Evolutionary conservation across 2,888 invertebrate species (phyloP), one percentile per base, ranked within the genome.

Genomic region (Gibbula magus): DNA sequence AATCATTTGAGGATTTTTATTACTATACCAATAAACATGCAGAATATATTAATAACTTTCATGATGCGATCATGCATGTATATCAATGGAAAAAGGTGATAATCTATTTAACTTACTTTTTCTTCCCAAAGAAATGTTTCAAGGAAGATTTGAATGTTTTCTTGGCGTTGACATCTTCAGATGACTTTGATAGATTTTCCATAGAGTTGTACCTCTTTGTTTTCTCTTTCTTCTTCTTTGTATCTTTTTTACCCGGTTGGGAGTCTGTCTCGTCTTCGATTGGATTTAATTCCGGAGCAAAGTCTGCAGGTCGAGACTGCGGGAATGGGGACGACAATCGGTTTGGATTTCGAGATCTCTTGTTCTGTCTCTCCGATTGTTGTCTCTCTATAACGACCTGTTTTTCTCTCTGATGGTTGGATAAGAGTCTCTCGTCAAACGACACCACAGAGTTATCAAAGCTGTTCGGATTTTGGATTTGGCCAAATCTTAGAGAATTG

Each of bases 91-190:
- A 45, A 45, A 45, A 13, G 4, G 5, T 45, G 4, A 45, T 45
- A 10, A 45, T 45, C 1, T 45, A 45, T 45, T 45, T 10, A 10
- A 86, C 88, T 87, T 89, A 93, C 93, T 91, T 93, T 87, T 92
- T 92, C 83, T 91, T 92, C 78, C 91, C 88, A 82, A 92, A 92
- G 53, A 93, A 90, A 81, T 91, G 92, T 81, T 92, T 92, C 39
- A 93, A 82, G 13, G 93, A 92, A 25, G 90, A 89, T 79, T 91
- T 90, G 79, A 93, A 86, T 13, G 90, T 88, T 45, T 84, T 86
- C 78, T 88, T 89, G 13, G 51, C 20, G 13, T 53, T 53, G 13
- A 70, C 70, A 66, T 78, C 78, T 13, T 77, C 77, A 1, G 77
- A 35, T 16, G 78, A 29, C 32, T 70, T 78, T 16, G 78, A 70